Evolutionary conservation across 2,888 invertebrate species (phyloP).

Genomic region (Leptopilina drosophilae): DNA sequence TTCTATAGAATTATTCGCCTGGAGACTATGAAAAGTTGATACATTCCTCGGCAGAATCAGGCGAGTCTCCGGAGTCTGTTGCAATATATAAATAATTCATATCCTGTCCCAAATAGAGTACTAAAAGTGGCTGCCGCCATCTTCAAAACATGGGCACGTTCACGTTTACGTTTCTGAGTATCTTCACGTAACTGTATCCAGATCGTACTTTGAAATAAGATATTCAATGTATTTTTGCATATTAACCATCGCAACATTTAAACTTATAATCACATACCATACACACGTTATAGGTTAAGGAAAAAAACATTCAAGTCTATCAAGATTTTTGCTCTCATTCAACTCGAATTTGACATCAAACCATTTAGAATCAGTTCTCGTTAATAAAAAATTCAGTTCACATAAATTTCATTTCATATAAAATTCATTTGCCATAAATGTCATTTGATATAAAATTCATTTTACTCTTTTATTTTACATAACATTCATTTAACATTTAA

Average conservation of each 20-base stretch:
- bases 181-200: constrained; percentile 15
- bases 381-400: no score
- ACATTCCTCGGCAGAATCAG: constrained; percentile 26
- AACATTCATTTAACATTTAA: no score
- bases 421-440: no score
- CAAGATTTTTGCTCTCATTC: no score
- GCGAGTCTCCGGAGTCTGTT: constrained; percentile 29
- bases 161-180: constrained; percentile 25
- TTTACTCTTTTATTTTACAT: no score
- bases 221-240: constrained; percentile 4
- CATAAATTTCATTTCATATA: no score
- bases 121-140: constrained; percentile 39
- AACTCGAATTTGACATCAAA: no score
- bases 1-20: constrained; percentile 18
- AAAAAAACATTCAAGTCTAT: no score
- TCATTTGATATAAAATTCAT: no score
- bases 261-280: no score
- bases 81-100: constrained; percentile 38
- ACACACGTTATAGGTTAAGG: no score
- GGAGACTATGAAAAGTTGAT: constrained; percentile 12
- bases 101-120: constrained; percentile 29
- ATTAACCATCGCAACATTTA: not conserved
- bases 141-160: constrained; percentile 23
- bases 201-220: constrained; percentile 13
- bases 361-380: no score